phyloP scores from a whole-genome alignment of 2,113 vertebrate genomes.

The Paraplagusia blochii region DNA sequence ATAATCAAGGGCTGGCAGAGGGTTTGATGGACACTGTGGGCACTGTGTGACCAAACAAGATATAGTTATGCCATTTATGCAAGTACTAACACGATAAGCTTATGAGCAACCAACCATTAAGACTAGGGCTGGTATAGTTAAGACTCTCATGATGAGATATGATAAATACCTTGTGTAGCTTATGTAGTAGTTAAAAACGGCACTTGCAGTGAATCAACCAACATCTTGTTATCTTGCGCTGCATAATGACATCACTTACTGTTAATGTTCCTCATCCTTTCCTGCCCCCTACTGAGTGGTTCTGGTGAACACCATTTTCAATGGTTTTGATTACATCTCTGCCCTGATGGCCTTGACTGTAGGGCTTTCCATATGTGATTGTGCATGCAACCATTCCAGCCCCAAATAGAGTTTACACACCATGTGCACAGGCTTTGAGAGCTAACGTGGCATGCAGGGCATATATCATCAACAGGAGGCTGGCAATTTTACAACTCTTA shows the following conservation, averaged over 20 bases:
- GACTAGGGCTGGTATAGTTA: no score
- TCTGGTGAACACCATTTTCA: constrained; percentile 26
- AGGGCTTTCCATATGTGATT: constrained; percentile 41
- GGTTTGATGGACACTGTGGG: constrained; percentile 46
- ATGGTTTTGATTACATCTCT: constrained; percentile 36
- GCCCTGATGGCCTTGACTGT: constrained; percentile 43
- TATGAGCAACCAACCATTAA: constrained; percentile 9
- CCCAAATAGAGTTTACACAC: constrained; percentile 41
- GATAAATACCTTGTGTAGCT: no score
- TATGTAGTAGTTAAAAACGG: constrained; percentile 13
- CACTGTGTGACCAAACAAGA: no score
- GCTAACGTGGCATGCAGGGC: constrained; percentile 52
- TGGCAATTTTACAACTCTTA: constrained; percentile 42
- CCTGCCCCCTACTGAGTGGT: constrained; percentile 35
- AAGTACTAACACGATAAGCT: no score
- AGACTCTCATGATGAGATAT: no score
- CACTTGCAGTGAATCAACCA: constrained; percentile 10
- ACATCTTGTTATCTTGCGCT: constrained; percentile 41
- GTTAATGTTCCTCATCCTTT: constrained; percentile 41
- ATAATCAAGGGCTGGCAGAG: constrained; percentile 38
- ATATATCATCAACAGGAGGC: constrained; percentile 40
- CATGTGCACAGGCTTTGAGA: constrained; percentile 49
- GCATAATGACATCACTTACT: constrained; percentile 35
- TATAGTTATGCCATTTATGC: no score
- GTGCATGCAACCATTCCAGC: constrained; percentile 47